A percentile compares a stretch with the other conserved stretches of the same genome.
These are phyloP conservation scores for Nematostella vectensis DNA, from an alignment of 92 coral and sea anemone species.

Conservation along the genomic window DNA sequence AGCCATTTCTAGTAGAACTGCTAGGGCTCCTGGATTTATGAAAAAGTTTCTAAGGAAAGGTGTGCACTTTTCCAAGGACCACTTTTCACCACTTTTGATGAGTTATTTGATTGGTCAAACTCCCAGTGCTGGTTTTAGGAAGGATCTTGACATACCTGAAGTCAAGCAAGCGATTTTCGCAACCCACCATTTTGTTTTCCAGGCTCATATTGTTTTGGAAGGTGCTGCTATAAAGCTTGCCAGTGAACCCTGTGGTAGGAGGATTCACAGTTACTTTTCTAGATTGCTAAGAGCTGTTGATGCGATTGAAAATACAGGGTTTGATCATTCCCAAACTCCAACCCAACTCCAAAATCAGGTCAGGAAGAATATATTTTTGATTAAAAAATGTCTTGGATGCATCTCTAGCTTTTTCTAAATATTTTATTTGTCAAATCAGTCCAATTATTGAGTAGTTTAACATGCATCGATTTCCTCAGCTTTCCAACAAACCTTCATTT, in stretches of 20 bases:
- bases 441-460: no score
- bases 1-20: not conserved
- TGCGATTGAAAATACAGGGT: not conserved
- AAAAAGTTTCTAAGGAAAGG: not conserved
- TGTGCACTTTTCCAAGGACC: not conserved
- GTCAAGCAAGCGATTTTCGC: constrained; percentile 5
- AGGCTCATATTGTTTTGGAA: constrained; percentile 51
- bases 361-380: no score
- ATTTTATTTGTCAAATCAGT: no score
- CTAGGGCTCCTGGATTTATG: not conserved
- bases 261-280: no score
- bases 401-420: no score
- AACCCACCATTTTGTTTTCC: constrained; percentile 29
- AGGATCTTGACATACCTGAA: not conserved
- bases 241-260: not conserved
- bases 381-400: no score
- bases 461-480: no score
- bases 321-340: no score
- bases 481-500: no score
- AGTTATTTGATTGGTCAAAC: not conserved
- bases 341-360: no score
- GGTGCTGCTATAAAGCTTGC: constrained; percentile 37
- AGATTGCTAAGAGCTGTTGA: not conserved
- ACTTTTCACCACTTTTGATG: not conserved
- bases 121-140: not conserved